phyloP scores from a whole-genome alignment of 2,797 vertebrate genomes.

The Cynopterus sphinx region DNA sequence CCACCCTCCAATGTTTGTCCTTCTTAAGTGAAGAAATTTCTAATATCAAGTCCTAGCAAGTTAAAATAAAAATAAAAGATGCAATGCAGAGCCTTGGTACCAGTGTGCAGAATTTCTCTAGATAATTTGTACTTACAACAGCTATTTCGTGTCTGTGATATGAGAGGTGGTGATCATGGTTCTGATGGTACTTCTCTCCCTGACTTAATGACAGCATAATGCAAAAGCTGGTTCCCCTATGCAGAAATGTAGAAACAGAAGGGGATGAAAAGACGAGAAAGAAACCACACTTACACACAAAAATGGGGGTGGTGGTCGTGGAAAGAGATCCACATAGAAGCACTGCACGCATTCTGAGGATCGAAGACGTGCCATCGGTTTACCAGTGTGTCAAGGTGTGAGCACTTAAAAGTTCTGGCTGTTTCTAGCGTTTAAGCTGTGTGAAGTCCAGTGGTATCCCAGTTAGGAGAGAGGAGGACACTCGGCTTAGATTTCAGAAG shows the following conservation, averaged over 20 bases:
- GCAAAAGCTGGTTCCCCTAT: neutral
- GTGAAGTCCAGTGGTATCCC: neutral
- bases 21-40: neutral
- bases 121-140: neutral
- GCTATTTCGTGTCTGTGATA: neutral
- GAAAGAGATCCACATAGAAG: neutral
- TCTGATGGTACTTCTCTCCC: neutral
- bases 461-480: neutral
- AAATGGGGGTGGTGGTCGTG: too few relatives aligned
- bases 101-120: neutral
- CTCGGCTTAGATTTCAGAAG: neutral
- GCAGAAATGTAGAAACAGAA: neutral
- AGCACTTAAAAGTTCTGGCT: neutral
- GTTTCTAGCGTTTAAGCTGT: neutral
- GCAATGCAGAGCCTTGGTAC: neutral
- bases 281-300: neutral
- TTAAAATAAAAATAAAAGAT: conserved; percentile 23
- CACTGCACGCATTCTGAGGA: neutral
- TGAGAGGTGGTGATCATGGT: neutral
- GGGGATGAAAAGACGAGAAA: neutral
- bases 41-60: neutral
- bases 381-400: neutral
- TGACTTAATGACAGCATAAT: neutral
- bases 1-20: neutral
- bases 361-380: neutral